phyloP scores from a whole-genome alignment of 2,797 vertebrate genomes.

The Aselliscus stoliczkanus region DNA sequence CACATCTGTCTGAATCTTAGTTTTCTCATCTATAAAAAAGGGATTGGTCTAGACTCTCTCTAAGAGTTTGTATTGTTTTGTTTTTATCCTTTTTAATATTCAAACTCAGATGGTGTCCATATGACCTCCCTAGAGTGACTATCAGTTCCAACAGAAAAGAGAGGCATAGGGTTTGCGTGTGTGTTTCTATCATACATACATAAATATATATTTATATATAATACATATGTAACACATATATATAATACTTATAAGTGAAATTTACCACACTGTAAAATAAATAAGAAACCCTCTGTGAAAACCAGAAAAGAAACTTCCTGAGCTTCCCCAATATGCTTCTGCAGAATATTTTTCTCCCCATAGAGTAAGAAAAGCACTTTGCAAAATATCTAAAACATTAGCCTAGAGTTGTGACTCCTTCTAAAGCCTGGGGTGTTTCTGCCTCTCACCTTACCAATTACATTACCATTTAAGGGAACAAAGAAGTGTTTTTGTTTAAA shows the following conservation, averaged over 20 bases:
- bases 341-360: not conserved
- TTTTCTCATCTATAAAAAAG: conserved; percentile 27
- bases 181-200: not conserved
- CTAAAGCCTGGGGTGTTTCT: not conserved
- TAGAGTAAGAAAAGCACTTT: conserved; percentile 18
- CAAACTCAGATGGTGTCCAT: conserved; percentile 27
- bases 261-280: not conserved
- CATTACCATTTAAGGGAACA: conserved; percentile 38
- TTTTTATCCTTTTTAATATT: not conserved
- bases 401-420: not conserved
- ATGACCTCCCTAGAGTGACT: not conserved
- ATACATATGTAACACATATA: not conserved
- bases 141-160: not conserved
- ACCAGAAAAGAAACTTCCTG: not conserved
- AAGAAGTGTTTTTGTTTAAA: conserved; percentile 65
- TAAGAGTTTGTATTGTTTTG: not conserved
- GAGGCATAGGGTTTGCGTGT: not conserved
- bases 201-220: not conserved
- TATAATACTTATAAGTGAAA: conserved; percentile 17
- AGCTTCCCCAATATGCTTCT: not conserved
- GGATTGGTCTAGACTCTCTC: not conserved
- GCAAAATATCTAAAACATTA: not conserved
- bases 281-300: conserved; percentile 18
- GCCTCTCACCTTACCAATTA: conserved; percentile 7
- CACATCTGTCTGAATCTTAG: not conserved